Base-by-base conservation (phyloP, 2,888 invertebrate species). In the Alsophila aescularia region DNA sequence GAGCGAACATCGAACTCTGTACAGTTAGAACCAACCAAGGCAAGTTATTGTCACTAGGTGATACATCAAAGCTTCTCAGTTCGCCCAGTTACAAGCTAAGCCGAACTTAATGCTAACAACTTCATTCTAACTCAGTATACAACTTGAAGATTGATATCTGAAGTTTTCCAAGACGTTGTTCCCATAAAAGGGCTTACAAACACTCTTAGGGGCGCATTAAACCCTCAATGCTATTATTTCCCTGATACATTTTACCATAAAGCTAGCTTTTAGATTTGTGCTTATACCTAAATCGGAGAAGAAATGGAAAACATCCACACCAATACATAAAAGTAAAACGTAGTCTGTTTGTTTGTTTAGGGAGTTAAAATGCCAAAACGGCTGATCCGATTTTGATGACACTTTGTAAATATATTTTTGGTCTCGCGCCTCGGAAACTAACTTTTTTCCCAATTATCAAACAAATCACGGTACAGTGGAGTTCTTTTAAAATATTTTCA, bases 121-220 rank as follows among this genome's bases (percentile, higher is more conserved):
- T 37, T 37, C n/a, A 18, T 2, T 21, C 37, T 18, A 21, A 18
- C 12, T n/a, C 15, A 29, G 16, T 2, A 10, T 6, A 0, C 21
- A 35, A 35, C 43, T 32, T 18, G n/a, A 37, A 40, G 48, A 43
- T 43, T 37, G 37, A 51, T 50, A 29, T 16, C 27, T 16, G 40
- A 56, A 47, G 41, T 34, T 14, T 53, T 58, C 52, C 16, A n/a
- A 32, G 36, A 61, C 48, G 31, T 56, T 62, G 56, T 64, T 62
- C 49, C 55, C 40, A 61, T 64, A 63, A 61, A 65, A 60, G 55
- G 58, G 49, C 50, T n/a, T 54, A 48, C 60, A 62, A 65, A 70
- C 61, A 59, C 52, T 60, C 64, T 69, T 60, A 66, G 42, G 50
- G 48, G 43, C 43, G 51, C 52, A 57, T 61, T 58, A 55, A 47